These are phyloP conservation scores for Sclerodermus sp. DNA, from an alignment of 2,888 invertebrate genomes.

Conservation along the genomic window DNA sequence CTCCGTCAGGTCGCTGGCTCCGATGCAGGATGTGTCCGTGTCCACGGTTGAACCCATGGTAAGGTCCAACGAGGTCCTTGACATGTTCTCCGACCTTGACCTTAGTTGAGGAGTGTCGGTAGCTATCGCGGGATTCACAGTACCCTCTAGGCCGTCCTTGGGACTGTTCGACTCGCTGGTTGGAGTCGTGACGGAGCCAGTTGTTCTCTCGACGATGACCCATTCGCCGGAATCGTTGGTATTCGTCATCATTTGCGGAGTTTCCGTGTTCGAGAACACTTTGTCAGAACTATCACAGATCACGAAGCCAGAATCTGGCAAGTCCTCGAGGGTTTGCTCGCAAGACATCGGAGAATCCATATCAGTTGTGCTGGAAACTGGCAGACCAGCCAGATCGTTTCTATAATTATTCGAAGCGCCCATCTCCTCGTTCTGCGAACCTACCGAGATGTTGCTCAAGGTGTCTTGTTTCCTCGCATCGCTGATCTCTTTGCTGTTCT, in stretches of 20 bases:
- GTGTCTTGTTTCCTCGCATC: constrained; percentile 17
- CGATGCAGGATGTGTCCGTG: constrained; percentile 46
- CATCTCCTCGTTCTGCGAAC: constrained; percentile 25
- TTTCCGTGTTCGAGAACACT: constrained; percentile 45
- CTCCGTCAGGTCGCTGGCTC: constrained; percentile 43
- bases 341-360: constrained; percentile 54
- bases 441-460: constrained; percentile 14
- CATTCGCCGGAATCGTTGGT: constrained; percentile 47
- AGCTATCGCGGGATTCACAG: constrained; percentile 41
- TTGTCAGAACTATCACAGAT: constrained; percentile 48
- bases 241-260: constrained; percentile 34
- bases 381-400: constrained; percentile 28
- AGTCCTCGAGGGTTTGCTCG: constrained; percentile 48
- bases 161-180: constrained; percentile 42
- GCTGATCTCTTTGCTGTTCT: constrained; percentile 16
- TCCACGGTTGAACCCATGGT: constrained; percentile 49
- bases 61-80: constrained; percentile 46
- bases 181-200: constrained; percentile 41
- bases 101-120: constrained; percentile 38
- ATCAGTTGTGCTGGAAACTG: constrained; percentile 44
- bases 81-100: constrained; percentile 46
- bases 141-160: constrained; percentile 41
- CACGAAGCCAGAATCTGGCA: constrained; percentile 48
- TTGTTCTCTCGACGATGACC: constrained; percentile 47
- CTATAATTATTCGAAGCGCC: constrained; percentile 25